phyloP scores from a whole-genome alignment of 2,113 vertebrate species.

The Tyto alba region DNA sequence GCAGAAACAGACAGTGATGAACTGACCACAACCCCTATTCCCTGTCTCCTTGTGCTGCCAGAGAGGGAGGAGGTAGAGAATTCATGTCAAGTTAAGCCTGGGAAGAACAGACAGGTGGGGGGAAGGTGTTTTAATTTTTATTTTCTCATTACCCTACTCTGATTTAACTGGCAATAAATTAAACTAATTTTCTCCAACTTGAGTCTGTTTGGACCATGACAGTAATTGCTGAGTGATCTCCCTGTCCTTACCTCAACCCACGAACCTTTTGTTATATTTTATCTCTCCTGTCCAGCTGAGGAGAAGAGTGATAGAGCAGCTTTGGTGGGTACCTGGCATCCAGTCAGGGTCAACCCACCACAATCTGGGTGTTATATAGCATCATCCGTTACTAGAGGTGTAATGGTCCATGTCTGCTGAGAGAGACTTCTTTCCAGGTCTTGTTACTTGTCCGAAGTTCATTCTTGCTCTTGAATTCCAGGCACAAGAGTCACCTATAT shows the following conservation, averaged over 20 bases:
- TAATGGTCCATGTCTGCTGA: background rate
- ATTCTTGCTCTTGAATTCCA: background rate
- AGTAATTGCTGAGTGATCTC: background rate
- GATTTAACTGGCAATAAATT: background rate
- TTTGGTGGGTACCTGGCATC: background rate
- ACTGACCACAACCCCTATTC: background rate
- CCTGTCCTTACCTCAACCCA: background rate
- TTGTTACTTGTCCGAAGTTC: background rate
- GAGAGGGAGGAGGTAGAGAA: background rate
- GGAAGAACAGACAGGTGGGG: background rate
- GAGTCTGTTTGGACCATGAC: background rate
- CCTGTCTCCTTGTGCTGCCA: background rate
- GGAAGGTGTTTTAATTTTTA: background rate
- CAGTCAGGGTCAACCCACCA: background rate
- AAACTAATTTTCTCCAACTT: background rate
- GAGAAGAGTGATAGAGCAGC: background rate
- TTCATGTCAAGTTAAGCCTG: background rate
- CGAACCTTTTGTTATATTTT: background rate
- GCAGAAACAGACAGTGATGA: background rate
- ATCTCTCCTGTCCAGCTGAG: background rate
- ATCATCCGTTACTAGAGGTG: background rate
- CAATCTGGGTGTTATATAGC: background rate
- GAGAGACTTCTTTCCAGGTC: background rate
- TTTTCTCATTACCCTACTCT: background rate
- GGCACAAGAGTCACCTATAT: background rate